A percentile compares a stretch with the other conserved stretches of the same genome.
Evolutionary conservation across 2,888 invertebrate genomes (phyloP).

Genomic region (Limnephilus marmoratus): DNA sequence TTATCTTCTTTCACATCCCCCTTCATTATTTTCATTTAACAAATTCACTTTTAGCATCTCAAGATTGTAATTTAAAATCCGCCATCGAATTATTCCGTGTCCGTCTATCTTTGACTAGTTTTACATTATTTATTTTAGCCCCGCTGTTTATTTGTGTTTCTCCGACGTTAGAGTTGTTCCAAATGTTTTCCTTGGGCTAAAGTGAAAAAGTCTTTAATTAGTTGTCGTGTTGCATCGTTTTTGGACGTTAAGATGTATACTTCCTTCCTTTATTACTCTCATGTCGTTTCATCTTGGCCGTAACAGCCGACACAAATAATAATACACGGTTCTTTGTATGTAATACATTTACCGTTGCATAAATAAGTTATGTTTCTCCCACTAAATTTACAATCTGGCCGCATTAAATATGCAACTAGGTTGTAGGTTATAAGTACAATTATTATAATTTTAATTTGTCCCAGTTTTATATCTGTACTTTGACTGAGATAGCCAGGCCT

Average conservation of each 20-base stretch:
- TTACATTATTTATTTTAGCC: not conserved
- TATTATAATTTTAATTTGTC: not conserved
- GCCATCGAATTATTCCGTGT: not conserved
- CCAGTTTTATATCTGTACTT: not conserved
- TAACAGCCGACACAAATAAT: slow-evolving; percentile 9
- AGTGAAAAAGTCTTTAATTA: slow-evolving; percentile 42
- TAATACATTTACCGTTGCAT: not conserved
- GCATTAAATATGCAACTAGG: not conserved
- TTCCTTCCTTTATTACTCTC: slow-evolving; percentile 21
- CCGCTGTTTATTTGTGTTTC: not conserved
- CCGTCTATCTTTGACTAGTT: not conserved
- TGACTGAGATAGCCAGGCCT: not conserved
- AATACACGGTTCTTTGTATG: not conserved
- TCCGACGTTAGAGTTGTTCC: not conserved
- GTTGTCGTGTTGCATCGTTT: slow-evolving; percentile 36
- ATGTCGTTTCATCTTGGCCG: slow-evolving; percentile 23
- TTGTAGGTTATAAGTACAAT: not conserved
- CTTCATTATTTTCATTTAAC: not conserved
- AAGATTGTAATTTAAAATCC: not conserved
- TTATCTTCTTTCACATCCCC: not conserved
- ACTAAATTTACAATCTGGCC: not conserved
- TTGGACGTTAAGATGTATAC: slow-evolving; percentile 21
- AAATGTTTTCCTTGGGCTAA: slow-evolving; percentile 24
- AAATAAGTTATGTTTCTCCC: not conserved
- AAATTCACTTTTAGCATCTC: not conserved